Evolutionary conservation across 2,797 vertebrate species (phyloP).

Genomic region (Sternarchorhynchus goeldii): DNA sequence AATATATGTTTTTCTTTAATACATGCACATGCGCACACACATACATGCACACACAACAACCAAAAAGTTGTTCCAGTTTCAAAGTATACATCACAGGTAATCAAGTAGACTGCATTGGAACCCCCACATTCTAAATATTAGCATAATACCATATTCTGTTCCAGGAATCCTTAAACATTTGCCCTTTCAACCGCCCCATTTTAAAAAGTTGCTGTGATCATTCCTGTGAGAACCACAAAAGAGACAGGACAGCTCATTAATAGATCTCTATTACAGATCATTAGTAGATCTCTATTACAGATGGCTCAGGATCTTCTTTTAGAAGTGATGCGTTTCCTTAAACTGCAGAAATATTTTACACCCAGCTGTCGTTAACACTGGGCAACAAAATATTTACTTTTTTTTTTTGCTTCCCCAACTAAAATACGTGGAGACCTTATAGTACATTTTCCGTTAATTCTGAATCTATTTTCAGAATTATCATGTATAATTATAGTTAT

Average conservation of each 20-base stretch:
- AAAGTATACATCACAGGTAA: conserved; percentile 2
- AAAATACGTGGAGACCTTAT: too few relatives aligned
- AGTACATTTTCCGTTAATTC: too few relatives aligned
- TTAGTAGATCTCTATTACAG: conserved; percentile 63
- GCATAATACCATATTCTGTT: not conserved
- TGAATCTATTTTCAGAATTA: too few relatives aligned
- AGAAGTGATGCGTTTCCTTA: not conserved
- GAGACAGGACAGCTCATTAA: conserved; percentile 54
- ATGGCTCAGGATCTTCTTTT: conserved; percentile 13
- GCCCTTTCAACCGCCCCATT: conserved; percentile 33
- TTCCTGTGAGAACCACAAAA: conserved; percentile 55
- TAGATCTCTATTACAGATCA: conserved; percentile 61
- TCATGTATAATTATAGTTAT: too few relatives aligned
- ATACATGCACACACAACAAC: conserved; percentile 7
- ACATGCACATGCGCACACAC: not conserved
- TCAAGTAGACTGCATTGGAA: conserved; percentile 7
- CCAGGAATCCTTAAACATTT: conserved; percentile 12
- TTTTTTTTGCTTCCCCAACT: too few relatives aligned
- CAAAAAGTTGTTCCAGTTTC: not conserved
- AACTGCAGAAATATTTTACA: not conserved
- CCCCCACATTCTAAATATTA: conserved; percentile 9
- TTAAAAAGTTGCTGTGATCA: conserved; percentile 46
- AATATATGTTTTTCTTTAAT: conserved; percentile 21
- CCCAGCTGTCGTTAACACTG: not conserved
- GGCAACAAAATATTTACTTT: not conserved